Conservation (phyloP, 2,888 invertebrate species). For the Lathronympha strigana region DNA sequence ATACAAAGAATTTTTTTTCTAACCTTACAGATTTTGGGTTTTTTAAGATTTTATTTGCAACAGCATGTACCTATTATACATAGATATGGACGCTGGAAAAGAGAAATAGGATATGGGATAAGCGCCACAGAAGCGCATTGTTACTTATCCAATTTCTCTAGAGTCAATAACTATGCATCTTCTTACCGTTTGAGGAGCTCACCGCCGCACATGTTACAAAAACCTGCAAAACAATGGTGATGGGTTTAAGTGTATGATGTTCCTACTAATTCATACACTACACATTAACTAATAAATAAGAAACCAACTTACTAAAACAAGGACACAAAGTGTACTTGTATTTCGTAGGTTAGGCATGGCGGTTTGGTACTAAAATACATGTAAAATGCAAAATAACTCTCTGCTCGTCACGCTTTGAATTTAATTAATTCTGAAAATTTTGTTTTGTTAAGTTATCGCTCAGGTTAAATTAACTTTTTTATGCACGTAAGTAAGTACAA, state of each 20-base stretch:
- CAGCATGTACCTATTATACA: no score
- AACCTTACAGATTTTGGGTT: no score
- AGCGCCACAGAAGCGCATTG: no score
- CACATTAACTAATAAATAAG: background rate
- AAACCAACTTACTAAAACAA: slow-evolving; percentile 21
- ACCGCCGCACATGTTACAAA: slow-evolving; percentile 47
- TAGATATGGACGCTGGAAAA: no score
- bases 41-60: no score
- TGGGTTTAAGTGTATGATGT: background rate
- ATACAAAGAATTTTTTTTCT: no score
- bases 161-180: no score
- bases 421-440: slow-evolving; percentile 56
- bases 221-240: slow-evolving; percentile 45
- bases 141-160: no score
- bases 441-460: slow-evolving; percentile 42
- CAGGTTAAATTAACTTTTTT: background rate
- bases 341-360: slow-evolving; percentile 51
- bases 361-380: slow-evolving; percentile 34
- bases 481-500: background rate
- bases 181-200: slow-evolving; percentile 44
- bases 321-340: slow-evolving; percentile 24
- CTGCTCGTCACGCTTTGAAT: slow-evolving; percentile 59
- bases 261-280: background rate
- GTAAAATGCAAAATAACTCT: slow-evolving; percentile 29
- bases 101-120: no score